Percentiles rank a stretch among this genome's conserved stretches.
These are phyloP conservation scores for Aptenodytes forsteri DNA, from an alignment of 2,113 vertebrate genomes.

Conservation along the genomic window DNA sequence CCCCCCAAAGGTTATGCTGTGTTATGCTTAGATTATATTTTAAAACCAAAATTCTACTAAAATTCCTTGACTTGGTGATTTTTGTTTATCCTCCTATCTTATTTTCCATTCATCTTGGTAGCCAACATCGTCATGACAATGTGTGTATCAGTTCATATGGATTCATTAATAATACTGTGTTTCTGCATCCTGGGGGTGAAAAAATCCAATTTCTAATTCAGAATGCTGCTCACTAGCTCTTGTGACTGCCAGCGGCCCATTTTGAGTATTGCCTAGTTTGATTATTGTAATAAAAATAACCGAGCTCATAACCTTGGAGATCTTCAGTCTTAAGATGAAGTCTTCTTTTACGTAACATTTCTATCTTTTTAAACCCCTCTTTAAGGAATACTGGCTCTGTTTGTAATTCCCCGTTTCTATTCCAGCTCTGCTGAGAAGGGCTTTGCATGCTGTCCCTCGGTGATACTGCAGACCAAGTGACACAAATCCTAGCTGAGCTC, in stretches of 20 bases:
- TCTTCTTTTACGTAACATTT: fast-evolving
- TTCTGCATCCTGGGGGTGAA: background rate
- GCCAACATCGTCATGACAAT: background rate
- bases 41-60: background rate
- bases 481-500: background rate
- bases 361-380: background rate
- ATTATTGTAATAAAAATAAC: background rate
- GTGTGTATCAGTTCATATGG: background rate
- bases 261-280: background rate
- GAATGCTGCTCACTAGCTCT: background rate
- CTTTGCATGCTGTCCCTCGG: fast-evolving
- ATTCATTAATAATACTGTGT: background rate
- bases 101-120: background rate
- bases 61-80: background rate
- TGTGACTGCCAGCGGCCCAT: background rate
- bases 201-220: background rate
- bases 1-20: background rate
- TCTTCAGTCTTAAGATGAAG: background rate
- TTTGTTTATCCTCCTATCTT: background rate
- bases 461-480: background rate
- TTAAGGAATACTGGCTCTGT: background rate
- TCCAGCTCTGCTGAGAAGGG: background rate
- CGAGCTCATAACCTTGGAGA: fast-evolving
- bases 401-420: fast-evolving
- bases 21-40: background rate